Evolutionary conservation across 1,140 invertebrate species (phyloP), one percentile per base, ranked within the genome.

Genomic region (Tetragonula clypearis): DNA sequence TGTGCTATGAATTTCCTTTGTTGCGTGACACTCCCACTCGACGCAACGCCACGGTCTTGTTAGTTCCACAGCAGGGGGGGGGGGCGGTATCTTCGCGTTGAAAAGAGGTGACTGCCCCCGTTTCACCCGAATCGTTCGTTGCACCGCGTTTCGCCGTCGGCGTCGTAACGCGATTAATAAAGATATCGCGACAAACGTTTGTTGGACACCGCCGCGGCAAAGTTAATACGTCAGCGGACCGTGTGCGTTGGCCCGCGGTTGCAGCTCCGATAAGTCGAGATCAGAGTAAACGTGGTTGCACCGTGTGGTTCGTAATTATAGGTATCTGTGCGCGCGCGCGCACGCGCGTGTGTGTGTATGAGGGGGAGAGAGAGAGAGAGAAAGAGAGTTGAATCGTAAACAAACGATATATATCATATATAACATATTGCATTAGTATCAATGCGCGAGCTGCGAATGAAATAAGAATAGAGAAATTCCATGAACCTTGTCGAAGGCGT

Each of bases 401-500:
- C 56, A 21, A 21, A 58, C 21, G 19, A 5, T n/a, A 11, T 62
- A 30, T 30, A 30, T 30, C 30, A 30, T 30, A 30, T 30, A 30
- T 30, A 30, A 1, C 30, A 30, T 30, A 30, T 35, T n/a, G 23
- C 23, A n/a, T 0, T n/a, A 62, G 12, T n/a, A 62, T n/a, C 23
- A 62, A 62, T 62, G 12, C n/a, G 35, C 21, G 12, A 23, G 21
- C 19, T 72, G 12, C 14, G 30, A 49, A 66, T 26, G n/a, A 65
- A 30, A 2, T 35, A 11, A 21, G 19, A 19, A 15, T 35, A 0
- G 15, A 65, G 11, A 49, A 23, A 41, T 41, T 35, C 12, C 6
- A 65, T 19, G 56, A 89, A 95, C 94, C 94, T 95, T 95, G 92
- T 95, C 94, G 86, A 95, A 95, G 93, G 94, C 94, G 88, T 90